phyloP scores from a whole-genome alignment of 2,888 invertebrate genomes.

The Salticus scenicus region DNA sequence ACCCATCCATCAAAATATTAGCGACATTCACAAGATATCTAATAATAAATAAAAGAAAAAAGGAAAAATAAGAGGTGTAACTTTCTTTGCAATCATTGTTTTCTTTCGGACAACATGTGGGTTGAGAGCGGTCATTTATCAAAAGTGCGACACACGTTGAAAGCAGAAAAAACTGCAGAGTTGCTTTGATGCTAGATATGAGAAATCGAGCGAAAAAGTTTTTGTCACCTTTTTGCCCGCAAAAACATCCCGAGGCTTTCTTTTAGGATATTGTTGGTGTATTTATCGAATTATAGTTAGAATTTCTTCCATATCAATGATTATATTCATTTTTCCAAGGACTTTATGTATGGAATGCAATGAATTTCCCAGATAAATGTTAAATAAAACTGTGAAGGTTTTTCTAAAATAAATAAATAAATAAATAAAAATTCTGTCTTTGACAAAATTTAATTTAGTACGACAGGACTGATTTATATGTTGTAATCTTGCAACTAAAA shows the following conservation, averaged over 20 bases:
- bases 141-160: background rate
- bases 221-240: background rate
- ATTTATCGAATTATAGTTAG: too few relatives aligned
- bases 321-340: too few relatives aligned
- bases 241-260: background rate
- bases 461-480: too few relatives aligned
- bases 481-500: too few relatives aligned
- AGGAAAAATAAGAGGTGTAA: background rate
- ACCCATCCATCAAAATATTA: constrained; percentile 10
- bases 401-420: too few relatives aligned
- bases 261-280: too few relatives aligned
- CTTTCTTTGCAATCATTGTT: constrained; percentile 8
- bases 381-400: too few relatives aligned
- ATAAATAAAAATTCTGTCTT: too few relatives aligned
- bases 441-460: too few relatives aligned
- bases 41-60: background rate
- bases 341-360: too few relatives aligned
- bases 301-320: too few relatives aligned
- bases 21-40: constrained; percentile 6
- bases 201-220: background rate
- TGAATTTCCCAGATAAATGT: too few relatives aligned
- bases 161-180: background rate
- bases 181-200: background rate
- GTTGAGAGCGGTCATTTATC: background rate
- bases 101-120: constrained; percentile 9